Conservation (phyloP, 2,113 vertebrate genomes). For the Alosa alosa region DNA sequence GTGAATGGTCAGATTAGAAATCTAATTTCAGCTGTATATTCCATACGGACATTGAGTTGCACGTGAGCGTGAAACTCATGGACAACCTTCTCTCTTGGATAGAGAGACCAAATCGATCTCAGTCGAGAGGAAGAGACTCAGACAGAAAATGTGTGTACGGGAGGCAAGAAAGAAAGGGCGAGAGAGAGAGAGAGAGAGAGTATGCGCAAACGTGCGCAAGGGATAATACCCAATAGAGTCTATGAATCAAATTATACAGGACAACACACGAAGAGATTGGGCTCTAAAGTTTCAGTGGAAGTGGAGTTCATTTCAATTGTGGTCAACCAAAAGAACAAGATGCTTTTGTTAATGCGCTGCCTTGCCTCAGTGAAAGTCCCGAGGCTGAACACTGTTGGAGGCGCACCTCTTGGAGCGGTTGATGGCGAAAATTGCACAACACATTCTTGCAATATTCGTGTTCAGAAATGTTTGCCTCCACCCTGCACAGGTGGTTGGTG, state of each 20-base stretch:
- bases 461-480: background rate
- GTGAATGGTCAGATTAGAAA: background rate
- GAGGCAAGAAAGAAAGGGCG: slow-evolving; percentile 1
- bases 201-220: slow-evolving; percentile 39
- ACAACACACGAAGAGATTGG: background rate
- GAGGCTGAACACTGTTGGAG: background rate
- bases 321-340: background rate
- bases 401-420: background rate
- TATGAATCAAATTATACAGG: slow-evolving; percentile 28
- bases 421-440: background rate
- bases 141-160: slow-evolving; percentile 16
- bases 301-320: no score
- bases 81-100: background rate
- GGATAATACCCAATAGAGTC: background rate
- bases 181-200: slow-evolving; percentile 31
- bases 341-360: background rate
- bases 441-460: background rate
- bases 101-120: background rate
- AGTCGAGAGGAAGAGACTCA: background rate
- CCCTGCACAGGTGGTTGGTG: background rate
- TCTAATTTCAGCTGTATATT: background rate
- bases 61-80: background rate
- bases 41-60: background rate
- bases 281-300: background rate
- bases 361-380: background rate